These are phyloP conservation scores for Pimpla rufipes DNA, from an alignment of 2,888 invertebrate species.

Conservation along the genomic window DNA sequence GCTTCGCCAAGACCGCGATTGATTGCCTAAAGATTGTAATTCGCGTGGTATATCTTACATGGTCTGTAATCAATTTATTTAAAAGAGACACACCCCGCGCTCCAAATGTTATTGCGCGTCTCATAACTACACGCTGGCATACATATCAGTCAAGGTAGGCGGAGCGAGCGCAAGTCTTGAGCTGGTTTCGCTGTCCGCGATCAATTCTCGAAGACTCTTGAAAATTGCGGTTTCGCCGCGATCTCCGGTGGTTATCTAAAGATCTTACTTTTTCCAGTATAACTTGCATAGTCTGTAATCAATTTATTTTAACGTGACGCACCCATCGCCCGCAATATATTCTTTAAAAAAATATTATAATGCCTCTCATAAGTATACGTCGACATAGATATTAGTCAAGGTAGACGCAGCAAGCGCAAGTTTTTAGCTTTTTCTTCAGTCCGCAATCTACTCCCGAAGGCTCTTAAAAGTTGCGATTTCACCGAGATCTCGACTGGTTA, in stretches of 20 bases:
- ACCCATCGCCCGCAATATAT: slow-evolving; percentile 32
- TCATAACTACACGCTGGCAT: too few species aligned
- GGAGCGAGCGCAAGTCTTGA: slow-evolving; percentile 23
- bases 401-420: slow-evolving; percentile 42
- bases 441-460: not conserved
- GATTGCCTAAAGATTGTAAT: not conserved
- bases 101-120: too few species aligned
- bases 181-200: slow-evolving; percentile 27
- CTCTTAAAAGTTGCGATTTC: not conserved
- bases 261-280: slow-evolving; percentile 2
- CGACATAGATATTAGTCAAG: slow-evolving; percentile 20
- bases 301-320: too few species aligned
- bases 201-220: slow-evolving; percentile 2
- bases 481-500: not conserved
- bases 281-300: not conserved
- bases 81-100: not conserved
- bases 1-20: not conserved
- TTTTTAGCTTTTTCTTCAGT: slow-evolving; percentile 41
- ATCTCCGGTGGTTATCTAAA: not conserved
- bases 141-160: not conserved
- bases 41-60: not conserved
- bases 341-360: slow-evolving; percentile 42
- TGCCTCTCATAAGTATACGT: slow-evolving; percentile 59
- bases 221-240: not conserved
- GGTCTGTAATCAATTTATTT: too few species aligned